Conservation (phyloP, 2,797 vertebrate genomes). For the Zalophus californianus region DNA sequence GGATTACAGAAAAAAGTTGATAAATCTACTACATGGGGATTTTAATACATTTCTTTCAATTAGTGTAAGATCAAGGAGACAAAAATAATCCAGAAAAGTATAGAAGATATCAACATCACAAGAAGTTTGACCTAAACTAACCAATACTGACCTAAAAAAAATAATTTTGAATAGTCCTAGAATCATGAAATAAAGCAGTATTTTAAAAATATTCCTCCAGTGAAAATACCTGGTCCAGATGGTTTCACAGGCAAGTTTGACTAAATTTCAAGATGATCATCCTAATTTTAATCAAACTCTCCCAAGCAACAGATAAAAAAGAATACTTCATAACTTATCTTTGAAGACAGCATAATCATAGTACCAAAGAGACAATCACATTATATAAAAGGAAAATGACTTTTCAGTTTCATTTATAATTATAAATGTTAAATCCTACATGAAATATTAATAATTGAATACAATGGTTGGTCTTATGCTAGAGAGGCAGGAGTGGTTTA, state of each 20-base stretch:
- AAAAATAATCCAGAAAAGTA: slow-evolving; percentile 32
- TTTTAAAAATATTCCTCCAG: slow-evolving; percentile 33
- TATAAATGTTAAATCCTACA: slow-evolving; percentile 10
- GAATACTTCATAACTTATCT: background rate
- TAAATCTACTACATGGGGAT: background rate
- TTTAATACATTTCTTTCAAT: slow-evolving; percentile 4
- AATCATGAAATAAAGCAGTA: slow-evolving; percentile 45
- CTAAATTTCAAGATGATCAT: slow-evolving; percentile 44
- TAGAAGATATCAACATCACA: background rate
- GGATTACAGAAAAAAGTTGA: background rate
- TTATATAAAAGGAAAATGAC: slow-evolving; percentile 33
- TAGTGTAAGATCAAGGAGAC: background rate
- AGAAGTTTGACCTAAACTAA: slow-evolving; percentile 43
- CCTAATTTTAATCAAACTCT: slow-evolving; percentile 67
- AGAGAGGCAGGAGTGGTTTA: background rate
- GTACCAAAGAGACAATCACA: slow-evolving; percentile 11
- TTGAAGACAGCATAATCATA: slow-evolving; percentile 43
- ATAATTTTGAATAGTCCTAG: background rate
- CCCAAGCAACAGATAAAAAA: slow-evolving; percentile 33
- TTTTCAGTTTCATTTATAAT: slow-evolving; percentile 6
- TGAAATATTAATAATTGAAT: slow-evolving; percentile 58
- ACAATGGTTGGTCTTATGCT: slow-evolving; percentile 12
- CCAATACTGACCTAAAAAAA: background rate
- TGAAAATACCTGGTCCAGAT: background rate
- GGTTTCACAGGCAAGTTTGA: slow-evolving; percentile 30